phyloP scores from a whole-genome alignment of 2,113 vertebrate species.

The Mirza zaza region DNA sequence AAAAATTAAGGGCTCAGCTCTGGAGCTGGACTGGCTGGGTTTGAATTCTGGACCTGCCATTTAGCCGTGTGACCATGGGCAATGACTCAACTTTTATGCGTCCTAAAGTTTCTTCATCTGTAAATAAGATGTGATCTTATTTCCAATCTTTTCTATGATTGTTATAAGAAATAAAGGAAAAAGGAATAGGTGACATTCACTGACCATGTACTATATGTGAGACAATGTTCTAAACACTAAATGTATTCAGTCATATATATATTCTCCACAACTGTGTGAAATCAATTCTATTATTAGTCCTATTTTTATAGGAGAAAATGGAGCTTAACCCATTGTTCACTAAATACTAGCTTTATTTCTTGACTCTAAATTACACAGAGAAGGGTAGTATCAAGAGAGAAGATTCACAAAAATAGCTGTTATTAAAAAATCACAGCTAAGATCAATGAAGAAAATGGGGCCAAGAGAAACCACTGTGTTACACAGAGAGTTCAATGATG shows the following conservation, averaged over 20 bases:
- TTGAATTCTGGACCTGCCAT: background rate
- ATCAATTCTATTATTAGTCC: background rate
- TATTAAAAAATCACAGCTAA: background rate
- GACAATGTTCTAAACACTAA: background rate
- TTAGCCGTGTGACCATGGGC: background rate
- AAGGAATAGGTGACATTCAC: background rate
- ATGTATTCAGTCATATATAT: background rate
- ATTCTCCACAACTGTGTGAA: background rate
- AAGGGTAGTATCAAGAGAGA: background rate
- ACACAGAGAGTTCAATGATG: background rate
- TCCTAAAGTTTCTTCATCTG: background rate
- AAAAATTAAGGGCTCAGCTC: background rate
- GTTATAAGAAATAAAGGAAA: background rate
- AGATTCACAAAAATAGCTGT: background rate
- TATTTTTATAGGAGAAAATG: background rate
- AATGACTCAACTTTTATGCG: background rate
- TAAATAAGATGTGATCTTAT: background rate
- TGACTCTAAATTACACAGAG: background rate
- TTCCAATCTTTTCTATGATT: background rate
- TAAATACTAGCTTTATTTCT: conserved; percentile 2
- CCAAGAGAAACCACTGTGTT: background rate
- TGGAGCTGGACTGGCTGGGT: background rate
- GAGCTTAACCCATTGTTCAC: background rate
- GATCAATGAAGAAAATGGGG: background rate
- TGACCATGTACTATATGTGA: background rate